Evolutionary conservation across 2,888 invertebrate genomes (phyloP).

Genomic region (Agrenia bidenticulata): DNA sequence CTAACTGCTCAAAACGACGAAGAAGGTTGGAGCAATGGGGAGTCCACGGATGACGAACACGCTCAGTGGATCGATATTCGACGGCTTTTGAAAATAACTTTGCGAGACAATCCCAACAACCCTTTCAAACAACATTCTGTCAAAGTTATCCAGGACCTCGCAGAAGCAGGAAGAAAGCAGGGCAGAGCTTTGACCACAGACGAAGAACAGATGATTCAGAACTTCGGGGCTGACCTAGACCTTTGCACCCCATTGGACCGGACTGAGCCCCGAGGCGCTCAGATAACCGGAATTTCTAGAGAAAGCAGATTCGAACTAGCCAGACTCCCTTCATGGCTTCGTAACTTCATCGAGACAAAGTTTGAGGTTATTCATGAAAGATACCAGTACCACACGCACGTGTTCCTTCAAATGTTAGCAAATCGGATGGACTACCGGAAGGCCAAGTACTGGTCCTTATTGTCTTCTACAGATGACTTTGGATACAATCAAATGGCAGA

Average conservation of each 20-base stretch:
- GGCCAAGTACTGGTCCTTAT: conserved; percentile 7
- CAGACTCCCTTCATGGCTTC: conserved; percentile 44
- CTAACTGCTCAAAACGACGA: too few relatives aligned
- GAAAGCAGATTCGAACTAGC: conserved; percentile 25
- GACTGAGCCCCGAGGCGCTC: conserved; percentile 12
- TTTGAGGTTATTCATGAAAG: conserved; percentile 26
- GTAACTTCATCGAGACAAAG: conserved; percentile 26
- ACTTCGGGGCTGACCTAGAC: conserved; percentile 37
- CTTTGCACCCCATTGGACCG: conserved; percentile 34
- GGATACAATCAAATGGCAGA: conserved; percentile 9
- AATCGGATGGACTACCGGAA: conserved; percentile 30
- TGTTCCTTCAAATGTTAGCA: conserved; percentile 31
- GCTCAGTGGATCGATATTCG: conserved; percentile 29
- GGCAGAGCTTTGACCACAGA: neutral
- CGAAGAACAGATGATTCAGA: conserved; percentile 24
- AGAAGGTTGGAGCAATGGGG: too few relatives aligned
- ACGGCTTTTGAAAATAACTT: conserved; percentile 23
- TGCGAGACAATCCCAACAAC: conserved; percentile 37
- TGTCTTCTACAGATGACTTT: conserved; percentile 5
- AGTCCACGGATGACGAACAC: conserved; percentile 20
- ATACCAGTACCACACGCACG: conserved; percentile 26
- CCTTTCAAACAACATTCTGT: conserved; percentile 35
- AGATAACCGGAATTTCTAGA: conserved; percentile 16
- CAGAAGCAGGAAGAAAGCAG: neutral
- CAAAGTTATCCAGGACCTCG: conserved; percentile 18